Evolutionary conservation across 1,140 invertebrate genomes (phyloP), one percentile per base, ranked within the genome.

Genomic region (Subanguina moxae): DNA sequence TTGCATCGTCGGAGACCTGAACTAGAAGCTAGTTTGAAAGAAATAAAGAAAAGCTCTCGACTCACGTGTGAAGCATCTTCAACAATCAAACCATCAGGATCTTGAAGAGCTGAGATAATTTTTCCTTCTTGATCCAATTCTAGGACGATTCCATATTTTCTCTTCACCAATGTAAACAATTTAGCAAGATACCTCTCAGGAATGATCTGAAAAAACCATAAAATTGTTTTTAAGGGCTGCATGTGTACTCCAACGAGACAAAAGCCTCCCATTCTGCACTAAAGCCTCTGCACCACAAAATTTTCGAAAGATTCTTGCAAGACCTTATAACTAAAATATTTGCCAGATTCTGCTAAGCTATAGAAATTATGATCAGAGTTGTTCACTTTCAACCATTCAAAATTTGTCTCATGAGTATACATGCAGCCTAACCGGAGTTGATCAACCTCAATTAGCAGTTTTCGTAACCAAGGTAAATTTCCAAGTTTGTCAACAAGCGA

Each of bases 71-170:
- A 84, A 7, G 83, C 76, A 46, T 76, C 72, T 15, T 76, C 67
- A n/a, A 84, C 69, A 1, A 74, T 65, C 28, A 73, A 52, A 42
- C 83, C 84, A 30, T 77, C 71, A 1, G 82, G 80, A 68, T 85
- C 84, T 52, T 85, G 84, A 30, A 82, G 75, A 63, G 83, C 78
- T 42, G 76, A 70, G 13, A 83, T 59, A 27, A 84, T 81, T 65
- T 83, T 69, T 1, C 84, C 84, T 9, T 74, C 62, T 21, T 65
- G 62, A 72, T 83, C 72, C 23, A 85, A 56, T 71, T 85, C 82
- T 7, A 85, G 17, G n/a, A 84, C 68, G 27, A 85, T 65, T 5
- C 84, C 83, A 73, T 85, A 83, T 38, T 80, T 80, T 27, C 81
- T 75, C 25, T 81, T 46, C 56, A 84, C 5, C 17, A 72, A 59